Evolutionary conservation across 2,113 vertebrate genomes (phyloP).

Genomic region (Corapipo altera): DNA sequence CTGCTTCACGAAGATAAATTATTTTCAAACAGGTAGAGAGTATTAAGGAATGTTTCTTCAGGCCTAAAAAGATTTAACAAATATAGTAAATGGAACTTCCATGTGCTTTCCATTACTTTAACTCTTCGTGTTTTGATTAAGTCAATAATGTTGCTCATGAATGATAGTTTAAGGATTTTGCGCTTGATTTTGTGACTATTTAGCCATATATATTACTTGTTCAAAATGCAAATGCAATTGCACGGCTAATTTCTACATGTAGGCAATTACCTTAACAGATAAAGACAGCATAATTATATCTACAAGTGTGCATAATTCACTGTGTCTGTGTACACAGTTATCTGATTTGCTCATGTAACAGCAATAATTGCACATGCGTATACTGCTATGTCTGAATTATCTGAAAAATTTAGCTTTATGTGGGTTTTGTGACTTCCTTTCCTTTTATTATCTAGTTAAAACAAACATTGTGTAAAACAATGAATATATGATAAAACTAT

Average conservation of each 20-base stretch:
- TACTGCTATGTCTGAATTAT: neutral
- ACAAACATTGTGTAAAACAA: neutral
- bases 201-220: neutral
- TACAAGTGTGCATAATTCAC: conserved; percentile 18
- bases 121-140: neutral
- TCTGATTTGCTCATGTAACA: neutral
- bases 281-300: conserved; percentile 1
- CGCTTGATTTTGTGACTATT: neutral
- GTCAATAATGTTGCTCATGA: neutral
- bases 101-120: neutral
- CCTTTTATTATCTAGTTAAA: neutral
- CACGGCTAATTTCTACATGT: neutral
- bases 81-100: neutral
- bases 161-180: neutral
- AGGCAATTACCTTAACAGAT: neutral
- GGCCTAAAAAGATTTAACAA: neutral
- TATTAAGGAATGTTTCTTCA: neutral
- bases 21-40: neutral
- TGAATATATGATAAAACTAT: neutral
- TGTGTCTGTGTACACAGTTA: neutral
- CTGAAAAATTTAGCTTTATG: neutral
- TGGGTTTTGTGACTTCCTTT: neutral
- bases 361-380: neutral
- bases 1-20: neutral
- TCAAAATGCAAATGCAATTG: conserved; percentile 40